phyloP scores from a whole-genome alignment of 2,888 invertebrate genomes.

The Sympetrum striolatum region DNA sequence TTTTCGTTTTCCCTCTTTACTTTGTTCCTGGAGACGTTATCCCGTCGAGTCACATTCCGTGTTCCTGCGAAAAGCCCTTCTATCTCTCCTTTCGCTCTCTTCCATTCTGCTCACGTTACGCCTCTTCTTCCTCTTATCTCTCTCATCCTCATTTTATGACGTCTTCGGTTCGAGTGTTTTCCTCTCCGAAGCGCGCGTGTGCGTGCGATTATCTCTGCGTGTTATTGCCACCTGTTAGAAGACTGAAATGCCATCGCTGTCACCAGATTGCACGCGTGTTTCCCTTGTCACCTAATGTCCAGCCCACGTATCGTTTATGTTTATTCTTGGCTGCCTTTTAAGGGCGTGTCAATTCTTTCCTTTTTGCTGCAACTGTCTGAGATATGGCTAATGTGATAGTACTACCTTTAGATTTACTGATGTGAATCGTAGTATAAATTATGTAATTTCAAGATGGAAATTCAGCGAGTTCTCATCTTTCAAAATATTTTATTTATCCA shows the following conservation, averaged over 20 bases:
- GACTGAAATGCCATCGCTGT: not conserved
- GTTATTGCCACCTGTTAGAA: not conserved
- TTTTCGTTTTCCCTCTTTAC: not conserved
- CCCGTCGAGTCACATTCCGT: not conserved
- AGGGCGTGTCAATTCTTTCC: no score
- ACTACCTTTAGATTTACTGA: no score
- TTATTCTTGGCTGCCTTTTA: no score
- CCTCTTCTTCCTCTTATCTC: not conserved
- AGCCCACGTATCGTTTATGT: no score
- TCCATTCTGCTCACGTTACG: not conserved
- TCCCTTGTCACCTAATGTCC: no score
- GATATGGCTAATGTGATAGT: no score
- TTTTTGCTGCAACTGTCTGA: no score
- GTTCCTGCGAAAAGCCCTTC: not conserved
- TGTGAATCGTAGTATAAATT: no score
- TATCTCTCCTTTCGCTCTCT: not conserved
- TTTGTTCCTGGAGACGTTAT: not conserved
- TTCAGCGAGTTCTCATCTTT: no score
- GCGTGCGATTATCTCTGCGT: not conserved
- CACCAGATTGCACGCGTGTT: no score
- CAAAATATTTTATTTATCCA: no score
- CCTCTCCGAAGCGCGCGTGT: not conserved
- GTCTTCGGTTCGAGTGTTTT: not conserved
- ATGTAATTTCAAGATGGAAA: no score
- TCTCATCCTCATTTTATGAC: not conserved